Base-by-base conservation (phyloP, 2,113 vertebrate species). In the Plecturocebus donacophilus region DNA sequence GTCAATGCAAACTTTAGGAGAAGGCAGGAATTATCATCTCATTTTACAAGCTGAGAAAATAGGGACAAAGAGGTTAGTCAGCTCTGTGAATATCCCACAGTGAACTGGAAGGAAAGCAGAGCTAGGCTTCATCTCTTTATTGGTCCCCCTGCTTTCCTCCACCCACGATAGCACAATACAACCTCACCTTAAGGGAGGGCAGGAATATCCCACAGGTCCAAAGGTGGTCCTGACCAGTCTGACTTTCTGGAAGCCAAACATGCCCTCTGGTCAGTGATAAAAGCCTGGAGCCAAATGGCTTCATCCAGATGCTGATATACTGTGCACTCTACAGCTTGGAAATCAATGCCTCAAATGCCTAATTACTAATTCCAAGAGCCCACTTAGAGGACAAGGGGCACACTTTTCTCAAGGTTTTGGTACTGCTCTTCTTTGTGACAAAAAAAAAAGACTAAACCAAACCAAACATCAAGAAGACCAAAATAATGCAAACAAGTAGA, bases 201-300 rank as follows among this genome's bases (percentile, higher is more conserved):
- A 81, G 45, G 13, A 1, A 16, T 56, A 85, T 10, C 6, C 47
- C 45, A 81, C 1, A 61, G n/a, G 6, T 82, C n/a, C 45, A n/a
- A 97, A 98, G 91, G 61, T 97, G 89, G 86, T 97, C 94, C 45
- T 96, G 87, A 97, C 95, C 90, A 97, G 12, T 35, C 25, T 94
- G 85, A n/a, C 2, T 97, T 98, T 73, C 92, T 96, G 85, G 95
- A 98, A 97, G 89, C 32, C 79, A 94, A 94, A 86, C 58, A 82
- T 84, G 81, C 77, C 76, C 66, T 96, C 0, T 0, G 79, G 95
- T 86, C 85, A 97, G 81, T 92, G 93, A 98, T 71, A 92, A 75
- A 97, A 85, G 42, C 38, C 66, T 97, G 21, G 86, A 97, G 96
- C 90, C 97, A 98, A 95, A 96, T 56, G 90, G 94, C 79, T 97